Base-by-base conservation (phyloP, 1,140 invertebrate genomes). In the Berghia stephanieae region DNA sequence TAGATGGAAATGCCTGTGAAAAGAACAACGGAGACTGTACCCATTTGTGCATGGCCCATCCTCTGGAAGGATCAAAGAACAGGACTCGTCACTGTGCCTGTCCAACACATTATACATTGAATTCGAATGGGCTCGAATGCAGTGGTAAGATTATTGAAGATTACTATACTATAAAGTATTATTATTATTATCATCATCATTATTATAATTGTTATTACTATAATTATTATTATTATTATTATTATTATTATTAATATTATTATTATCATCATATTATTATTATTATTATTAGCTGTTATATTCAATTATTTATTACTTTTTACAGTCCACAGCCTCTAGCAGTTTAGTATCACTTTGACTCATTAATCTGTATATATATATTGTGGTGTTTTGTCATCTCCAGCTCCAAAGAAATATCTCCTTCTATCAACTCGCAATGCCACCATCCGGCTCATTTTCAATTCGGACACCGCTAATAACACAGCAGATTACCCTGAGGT, bases 21-120 rank as follows among this genome's bases (percentile, higher is more conserved):
- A 90, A 90, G 0, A 95, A 98, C 82, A 99, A 99, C 87, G 97
- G 97, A 34, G 96, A 96, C 0, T 99, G 98, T 86, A 98, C 96
- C 0, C 97, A 99, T 91, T 91, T 99, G 1, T 99, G 98, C 88
- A 90, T 99, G 0, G 85, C 85, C 21, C 84, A 88, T 63, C 83
- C 86, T 38, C 57, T 55, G 0, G 78, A 79, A 24, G 66, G 73
- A 36, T 67, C 74, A n/a, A 79, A 78, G 69, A 85, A 84, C 63
- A 77, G 69, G 2, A 83, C 81, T 31, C 81, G 84, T 43, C 81
- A 83, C 78, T 89, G 88, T 82, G 83, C 84, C 49, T 89, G 88
- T 80, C 88, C 88, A 8, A 89, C 88, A 34, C 88, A 89, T 80
- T 89, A 86, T 79, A 80, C 76, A n/a, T 84, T 89, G 1, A 84